Evolutionary conservation across 2,113 vertebrate genomes (phyloP), one percentile per base, ranked within the genome.

Genomic region (Silurus asotus): DNA sequence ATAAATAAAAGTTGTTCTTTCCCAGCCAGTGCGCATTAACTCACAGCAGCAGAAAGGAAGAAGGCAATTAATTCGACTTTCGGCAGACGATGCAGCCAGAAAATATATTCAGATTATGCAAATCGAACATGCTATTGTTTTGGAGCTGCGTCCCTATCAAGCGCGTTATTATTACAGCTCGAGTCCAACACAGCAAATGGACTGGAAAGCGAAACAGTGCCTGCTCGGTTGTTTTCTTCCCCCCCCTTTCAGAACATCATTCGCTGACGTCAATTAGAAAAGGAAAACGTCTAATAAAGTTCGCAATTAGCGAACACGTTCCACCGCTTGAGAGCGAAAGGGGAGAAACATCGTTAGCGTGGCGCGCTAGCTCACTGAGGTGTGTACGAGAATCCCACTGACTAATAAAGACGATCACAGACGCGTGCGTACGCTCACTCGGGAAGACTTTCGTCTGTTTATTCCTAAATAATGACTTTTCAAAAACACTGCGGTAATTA

Each of bases 101-200:
- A 95, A 95, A 96, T 96, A 93, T 95, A 95, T 95, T 95, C 94
- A 94, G 91, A 95, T 95, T 95, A 96, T 96, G 94, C 94, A 95
- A 94, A 96, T 94, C 87, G 88, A 91, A 92, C 91, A 88, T 77
- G 89, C 94, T 94, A 94, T 96, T 96, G 95, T 95, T 95, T 95
- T 95, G 94, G 94, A 95, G 90, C 90, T 28, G 80, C 90, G 91
- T 91, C 84, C 81, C 93, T 93, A 95, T 95, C 93, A 93, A 87
- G 93, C 89, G 92, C 89, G 93, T 94, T 94, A 94, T 94, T 94
- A 94, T 94, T 93, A 94, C 83, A 87, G 83, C 87, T 37, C 67
- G 86, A 90, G 86, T 87, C 92, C 88, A 92, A 93, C 91, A 92
- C 87, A 91, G 92, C 93, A 95, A 95, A 91, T 90, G 92, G 91